Conservation (phyloP, 2,797 vertebrate species). For the Chelmon rostratus region DNA sequence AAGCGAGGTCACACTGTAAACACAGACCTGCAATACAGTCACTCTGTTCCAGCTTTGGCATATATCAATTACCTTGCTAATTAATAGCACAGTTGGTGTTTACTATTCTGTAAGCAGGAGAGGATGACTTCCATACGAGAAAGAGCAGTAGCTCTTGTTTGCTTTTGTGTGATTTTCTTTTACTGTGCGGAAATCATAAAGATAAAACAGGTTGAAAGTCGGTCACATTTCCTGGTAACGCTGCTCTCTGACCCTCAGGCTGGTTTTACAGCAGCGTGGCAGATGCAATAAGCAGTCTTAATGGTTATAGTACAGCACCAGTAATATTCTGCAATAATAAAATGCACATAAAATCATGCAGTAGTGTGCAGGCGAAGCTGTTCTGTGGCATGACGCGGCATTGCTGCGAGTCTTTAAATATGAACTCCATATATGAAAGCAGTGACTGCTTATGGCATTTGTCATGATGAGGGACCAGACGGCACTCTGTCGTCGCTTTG, state of each 20-base stretch:
- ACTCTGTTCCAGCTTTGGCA: conserved; percentile 56
- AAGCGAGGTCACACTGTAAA: conserved; percentile 55
- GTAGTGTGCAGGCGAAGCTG: conserved; percentile 61
- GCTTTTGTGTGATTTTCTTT: neutral
- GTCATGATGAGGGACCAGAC: conserved; percentile 37
- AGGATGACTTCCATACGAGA: conserved; percentile 29
- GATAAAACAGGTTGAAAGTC: conserved; percentile 39
- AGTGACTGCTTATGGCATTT: conserved; percentile 49
- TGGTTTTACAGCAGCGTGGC: conserved; percentile 30
- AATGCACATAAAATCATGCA: conserved; percentile 76
- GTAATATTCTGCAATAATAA: conserved; percentile 63
- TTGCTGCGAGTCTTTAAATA: conserved; percentile 58
- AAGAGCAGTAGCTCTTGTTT: conserved; percentile 21
- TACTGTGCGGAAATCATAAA: conserved; percentile 13
- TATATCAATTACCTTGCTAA: conserved; percentile 51
- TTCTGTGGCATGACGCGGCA: conserved; percentile 44
- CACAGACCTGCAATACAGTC: conserved; percentile 50
- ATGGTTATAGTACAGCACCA: conserved; percentile 57
- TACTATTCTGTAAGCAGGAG: conserved; percentile 40
- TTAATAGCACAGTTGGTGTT: conserved; percentile 72
- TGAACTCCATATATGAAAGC: conserved; percentile 46
- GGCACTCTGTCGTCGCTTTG: conserved; percentile 64
- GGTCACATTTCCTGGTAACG: conserved; percentile 24
- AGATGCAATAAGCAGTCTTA: conserved; percentile 58
- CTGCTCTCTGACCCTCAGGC: conserved; percentile 18